phyloP scores from a whole-genome alignment of 2,888 invertebrate species.

The Steromphala cineraria region DNA sequence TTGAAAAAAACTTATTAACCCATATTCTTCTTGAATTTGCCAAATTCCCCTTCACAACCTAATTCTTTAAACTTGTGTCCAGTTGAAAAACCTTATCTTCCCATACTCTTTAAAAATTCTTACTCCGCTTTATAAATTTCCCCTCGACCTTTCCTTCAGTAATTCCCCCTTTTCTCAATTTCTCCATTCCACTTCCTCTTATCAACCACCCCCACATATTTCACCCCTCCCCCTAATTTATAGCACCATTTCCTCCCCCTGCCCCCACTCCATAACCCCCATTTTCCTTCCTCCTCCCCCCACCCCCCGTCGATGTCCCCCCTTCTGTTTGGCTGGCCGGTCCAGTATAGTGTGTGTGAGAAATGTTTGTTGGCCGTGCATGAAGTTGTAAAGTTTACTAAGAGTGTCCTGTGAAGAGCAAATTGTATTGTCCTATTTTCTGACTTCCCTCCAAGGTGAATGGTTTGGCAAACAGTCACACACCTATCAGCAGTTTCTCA shows the following conservation, averaged over 20 bases:
- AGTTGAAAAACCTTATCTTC: no score
- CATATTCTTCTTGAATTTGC: no score
- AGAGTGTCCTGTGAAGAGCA: background rate
- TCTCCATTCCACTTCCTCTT: background rate
- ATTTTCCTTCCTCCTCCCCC: background rate
- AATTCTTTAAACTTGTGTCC: no score
- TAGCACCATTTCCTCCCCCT: background rate
- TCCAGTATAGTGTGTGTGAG: background rate
- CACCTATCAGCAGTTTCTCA: no score
- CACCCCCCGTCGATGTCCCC: background rate
- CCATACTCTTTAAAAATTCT: background rate
- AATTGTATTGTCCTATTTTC: constrained; percentile 8
- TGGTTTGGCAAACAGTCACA: background rate
- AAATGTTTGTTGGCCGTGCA: background rate
- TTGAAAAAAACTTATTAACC: no score
- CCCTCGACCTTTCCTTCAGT: background rate
- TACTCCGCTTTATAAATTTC: background rate
- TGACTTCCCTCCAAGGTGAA: background rate
- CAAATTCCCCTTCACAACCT: no score
- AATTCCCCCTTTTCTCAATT: background rate
- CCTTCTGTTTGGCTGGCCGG: background rate
- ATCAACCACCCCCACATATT: no score
- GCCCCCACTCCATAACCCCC: background rate
- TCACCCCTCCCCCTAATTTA: no score
- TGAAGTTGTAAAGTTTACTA: background rate